A percentile compares a stretch with the other conserved stretches of the same genome.
These are phyloP conservation scores for Helostoma temminkii DNA, from an alignment of 2,797 vertebrate genomes.

Conservation along the genomic window DNA sequence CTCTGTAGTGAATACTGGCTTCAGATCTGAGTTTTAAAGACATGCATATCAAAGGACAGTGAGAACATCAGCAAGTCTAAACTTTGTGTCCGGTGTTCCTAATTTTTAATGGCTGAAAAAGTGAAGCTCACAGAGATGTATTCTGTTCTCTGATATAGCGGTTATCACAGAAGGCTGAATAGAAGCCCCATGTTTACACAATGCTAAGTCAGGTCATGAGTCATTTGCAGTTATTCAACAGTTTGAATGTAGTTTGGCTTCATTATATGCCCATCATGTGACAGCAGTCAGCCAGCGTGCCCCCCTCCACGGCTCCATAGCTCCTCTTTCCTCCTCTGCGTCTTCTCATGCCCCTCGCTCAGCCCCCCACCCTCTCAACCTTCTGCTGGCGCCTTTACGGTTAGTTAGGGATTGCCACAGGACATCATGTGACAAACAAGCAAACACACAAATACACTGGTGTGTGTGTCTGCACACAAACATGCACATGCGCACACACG, in stretches of 20 bases:
- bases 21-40: constrained; percentile 43
- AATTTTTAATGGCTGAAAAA: constrained; percentile 29
- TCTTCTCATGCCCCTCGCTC: constrained; percentile 69
- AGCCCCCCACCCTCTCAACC: constrained; percentile 52
- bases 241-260: constrained; percentile 84
- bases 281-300: constrained; percentile 82
- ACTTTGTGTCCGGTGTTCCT: constrained; percentile 19
- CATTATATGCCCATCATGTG: constrained; percentile 86
- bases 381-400: constrained; percentile 85
- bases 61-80: constrained; percentile 37
- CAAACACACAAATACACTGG: constrained; percentile 70
- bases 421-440: constrained; percentile 89
- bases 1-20: constrained; percentile 51
- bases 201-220: constrained; percentile 84
- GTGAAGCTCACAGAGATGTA: constrained; percentile 17
- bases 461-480: constrained; percentile 18
- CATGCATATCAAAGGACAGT: constrained; percentile 32
- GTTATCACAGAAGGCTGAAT: constrained; percentile 38
- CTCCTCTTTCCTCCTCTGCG: constrained; percentile 66
- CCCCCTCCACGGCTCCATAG: constrained; percentile 64
- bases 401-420: constrained; percentile 86
- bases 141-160: constrained; percentile 23
- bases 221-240: constrained; percentile 84
- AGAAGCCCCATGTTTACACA: constrained; percentile 68
- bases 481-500: constrained; percentile 42